A percentile compares a stretch with the other conserved stretches of the same genome.
Conservation (phyloP, 1,140 invertebrate genomes). For the Proales similis region DNA sequence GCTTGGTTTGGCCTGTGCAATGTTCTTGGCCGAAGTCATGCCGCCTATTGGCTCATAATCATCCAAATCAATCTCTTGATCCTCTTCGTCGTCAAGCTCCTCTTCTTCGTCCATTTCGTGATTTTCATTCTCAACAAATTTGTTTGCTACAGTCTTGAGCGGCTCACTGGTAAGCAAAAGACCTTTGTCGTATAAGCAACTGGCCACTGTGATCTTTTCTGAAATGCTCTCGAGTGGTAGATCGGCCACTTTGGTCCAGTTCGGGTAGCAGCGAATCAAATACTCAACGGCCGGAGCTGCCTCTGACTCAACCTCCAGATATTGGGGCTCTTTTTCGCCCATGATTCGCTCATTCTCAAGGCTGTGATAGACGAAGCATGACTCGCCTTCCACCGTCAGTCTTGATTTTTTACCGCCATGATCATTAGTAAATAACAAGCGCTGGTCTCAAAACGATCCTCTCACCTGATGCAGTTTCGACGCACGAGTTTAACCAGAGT, state of each 20-base stretch:
- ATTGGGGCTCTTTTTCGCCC: constrained; percentile 70
- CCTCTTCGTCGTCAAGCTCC: constrained; percentile 37
- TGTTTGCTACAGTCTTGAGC: constrained; percentile 44
- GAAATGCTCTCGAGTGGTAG: constrained; percentile 62
- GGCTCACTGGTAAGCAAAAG: constrained; percentile 61
- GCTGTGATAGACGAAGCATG: constrained; percentile 66
- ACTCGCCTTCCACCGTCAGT: constrained; percentile 63
- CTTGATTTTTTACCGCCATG: constrained; percentile 49
- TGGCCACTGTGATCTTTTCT: constrained; percentile 60
- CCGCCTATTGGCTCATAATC: constrained; percentile 4
- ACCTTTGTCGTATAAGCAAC: constrained; percentile 65
- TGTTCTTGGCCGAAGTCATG: constrained; percentile 27
- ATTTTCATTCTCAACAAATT: constrained; percentile 1
- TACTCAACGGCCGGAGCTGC: constrained; percentile 63
- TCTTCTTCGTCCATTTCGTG: constrained; percentile 8
- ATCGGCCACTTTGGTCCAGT: constrained; percentile 64
- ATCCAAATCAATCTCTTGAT: constrained; percentile 9
- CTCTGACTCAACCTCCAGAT: constrained; percentile 63
- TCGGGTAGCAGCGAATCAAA: constrained; percentile 67
- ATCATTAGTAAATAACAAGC: constrained; percentile 18
- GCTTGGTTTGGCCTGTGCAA: neutral
- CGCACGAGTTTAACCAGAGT: constrained; percentile 65
- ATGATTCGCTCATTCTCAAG: constrained; percentile 74
- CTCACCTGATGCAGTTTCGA: constrained; percentile 62
- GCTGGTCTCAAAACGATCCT: neutral